A percentile compares a stretch with the other conserved stretches of the same genome.
phyloP scores from a whole-genome alignment of 2,888 invertebrate genomes.

The Caenorhabditis imperialis region DNA sequence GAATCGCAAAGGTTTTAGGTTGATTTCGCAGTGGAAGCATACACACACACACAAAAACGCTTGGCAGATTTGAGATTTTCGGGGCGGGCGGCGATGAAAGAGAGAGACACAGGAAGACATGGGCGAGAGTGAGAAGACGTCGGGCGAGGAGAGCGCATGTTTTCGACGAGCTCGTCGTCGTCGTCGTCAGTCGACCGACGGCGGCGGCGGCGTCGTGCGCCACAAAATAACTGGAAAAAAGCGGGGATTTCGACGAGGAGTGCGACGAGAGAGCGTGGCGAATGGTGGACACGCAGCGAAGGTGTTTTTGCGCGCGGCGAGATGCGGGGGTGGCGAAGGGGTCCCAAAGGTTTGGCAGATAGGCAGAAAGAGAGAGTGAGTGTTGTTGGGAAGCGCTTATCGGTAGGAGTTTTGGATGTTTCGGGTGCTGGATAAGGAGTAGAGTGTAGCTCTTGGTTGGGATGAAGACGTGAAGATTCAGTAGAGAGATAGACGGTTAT shows the following conservation, averaged over 20 bases:
- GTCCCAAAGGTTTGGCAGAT: background rate
- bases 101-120: background rate
- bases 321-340: background rate
- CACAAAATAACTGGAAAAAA: conserved; percentile 24
- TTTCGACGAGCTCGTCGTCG: background rate
- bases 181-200: too few relatives aligned
- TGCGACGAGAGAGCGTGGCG: conserved; percentile 1
- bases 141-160: background rate
- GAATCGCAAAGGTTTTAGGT: too few relatives aligned
- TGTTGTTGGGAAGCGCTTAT: too few relatives aligned
- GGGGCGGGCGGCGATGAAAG: background rate
- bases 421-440: too few relatives aligned
- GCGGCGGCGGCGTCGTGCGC: background rate
- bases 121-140: conserved; percentile 3
- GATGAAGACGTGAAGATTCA: too few relatives aligned
- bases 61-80: too few relatives aligned
- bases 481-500: too few relatives aligned
- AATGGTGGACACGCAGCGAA: background rate
- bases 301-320: conserved; percentile 8
- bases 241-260: conserved; percentile 2
- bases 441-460: too few relatives aligned
- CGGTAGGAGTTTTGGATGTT: too few relatives aligned
- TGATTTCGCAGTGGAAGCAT: too few relatives aligned
- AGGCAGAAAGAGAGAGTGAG: background rate
- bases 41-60: too few relatives aligned